Percentiles rank a stretch among this genome's conserved stretches.
phyloP scores from a whole-genome alignment of 2,113 vertebrate genomes.

The Vulpes vulpes region DNA sequence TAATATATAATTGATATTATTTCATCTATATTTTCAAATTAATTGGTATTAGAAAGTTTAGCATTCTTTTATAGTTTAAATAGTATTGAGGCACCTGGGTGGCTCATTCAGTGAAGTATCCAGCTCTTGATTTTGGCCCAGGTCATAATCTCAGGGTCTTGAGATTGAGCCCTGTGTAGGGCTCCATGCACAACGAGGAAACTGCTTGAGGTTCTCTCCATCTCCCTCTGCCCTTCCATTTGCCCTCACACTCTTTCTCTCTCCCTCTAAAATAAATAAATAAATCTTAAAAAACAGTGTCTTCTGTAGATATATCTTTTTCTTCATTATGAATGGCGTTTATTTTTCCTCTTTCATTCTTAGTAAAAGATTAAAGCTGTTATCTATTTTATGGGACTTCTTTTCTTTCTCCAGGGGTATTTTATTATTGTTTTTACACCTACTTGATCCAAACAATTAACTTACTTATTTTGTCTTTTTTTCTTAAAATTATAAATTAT shows the following conservation, averaged over 20 bases:
- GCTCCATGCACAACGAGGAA: neutral
- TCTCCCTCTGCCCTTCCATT: neutral
- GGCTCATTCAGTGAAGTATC: neutral
- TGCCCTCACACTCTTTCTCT: neutral
- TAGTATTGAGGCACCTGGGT: neutral
- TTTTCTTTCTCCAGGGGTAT: neutral
- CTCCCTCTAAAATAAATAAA: neutral
- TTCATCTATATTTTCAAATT: constrained; percentile 1
- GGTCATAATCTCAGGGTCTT: neutral
- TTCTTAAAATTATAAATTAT: neutral
- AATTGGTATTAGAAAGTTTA: neutral
- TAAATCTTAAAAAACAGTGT: neutral
- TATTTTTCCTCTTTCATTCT: neutral
- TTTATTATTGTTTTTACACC: neutral
- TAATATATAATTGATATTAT: neutral
- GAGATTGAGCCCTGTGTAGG: neutral
- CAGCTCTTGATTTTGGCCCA: neutral
- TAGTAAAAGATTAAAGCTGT: neutral
- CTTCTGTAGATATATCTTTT: neutral
- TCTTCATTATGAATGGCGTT: neutral
- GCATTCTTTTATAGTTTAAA: neutral
- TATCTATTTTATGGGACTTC: neutral
- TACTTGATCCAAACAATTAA: neutral
- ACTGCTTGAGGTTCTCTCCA: neutral
- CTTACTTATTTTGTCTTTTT: neutral